These are phyloP conservation scores for Piscicola geometra DNA, from an alignment of 2,888 invertebrate genomes.

Conservation along the genomic window DNA sequence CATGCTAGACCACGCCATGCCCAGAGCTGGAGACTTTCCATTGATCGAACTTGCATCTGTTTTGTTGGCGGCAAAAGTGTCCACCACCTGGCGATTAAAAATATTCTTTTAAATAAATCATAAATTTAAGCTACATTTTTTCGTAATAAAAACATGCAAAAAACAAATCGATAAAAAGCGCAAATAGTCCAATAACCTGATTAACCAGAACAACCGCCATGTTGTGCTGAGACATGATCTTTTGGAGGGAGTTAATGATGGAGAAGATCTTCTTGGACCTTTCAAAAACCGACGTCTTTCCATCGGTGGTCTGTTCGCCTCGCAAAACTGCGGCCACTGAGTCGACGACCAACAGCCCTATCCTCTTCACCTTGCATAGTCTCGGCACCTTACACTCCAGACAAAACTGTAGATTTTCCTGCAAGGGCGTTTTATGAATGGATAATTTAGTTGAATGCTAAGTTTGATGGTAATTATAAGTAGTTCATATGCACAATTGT, in stretches of 20 bases:
- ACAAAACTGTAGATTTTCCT: slow-evolving; percentile 50
- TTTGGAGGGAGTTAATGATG: slow-evolving; percentile 62
- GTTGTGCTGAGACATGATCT: slow-evolving; percentile 60
- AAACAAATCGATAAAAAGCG: too few species aligned
- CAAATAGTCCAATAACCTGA: slow-evolving; percentile 62
- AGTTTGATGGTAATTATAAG: too few species aligned
- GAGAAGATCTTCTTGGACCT: slow-evolving; percentile 50
- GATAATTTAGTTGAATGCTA: too few species aligned
- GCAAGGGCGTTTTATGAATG: too few species aligned
- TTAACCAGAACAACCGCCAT: slow-evolving; percentile 68
- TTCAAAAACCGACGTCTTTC: slow-evolving; percentile 34
- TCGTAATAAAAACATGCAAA: too few species aligned
- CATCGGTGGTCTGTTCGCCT: slow-evolving; percentile 50
- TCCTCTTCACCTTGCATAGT: slow-evolving; percentile 59
- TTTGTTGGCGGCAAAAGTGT: neutral
- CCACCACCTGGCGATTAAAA: neutral
- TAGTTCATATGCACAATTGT: too few species aligned
- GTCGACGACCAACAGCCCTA: slow-evolving; percentile 68
- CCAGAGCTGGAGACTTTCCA: slow-evolving; percentile 63
- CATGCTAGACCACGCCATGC: slow-evolving; percentile 66
- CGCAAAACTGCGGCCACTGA: slow-evolving; percentile 69
- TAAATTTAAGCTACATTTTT: too few species aligned
- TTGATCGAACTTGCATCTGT: too few species aligned
- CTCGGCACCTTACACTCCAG: slow-evolving; percentile 60
- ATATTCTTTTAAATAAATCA: too few species aligned